phyloP scores from a whole-genome alignment of 2,797 vertebrate species.

The Tragelaphus eurycerus region DNA sequence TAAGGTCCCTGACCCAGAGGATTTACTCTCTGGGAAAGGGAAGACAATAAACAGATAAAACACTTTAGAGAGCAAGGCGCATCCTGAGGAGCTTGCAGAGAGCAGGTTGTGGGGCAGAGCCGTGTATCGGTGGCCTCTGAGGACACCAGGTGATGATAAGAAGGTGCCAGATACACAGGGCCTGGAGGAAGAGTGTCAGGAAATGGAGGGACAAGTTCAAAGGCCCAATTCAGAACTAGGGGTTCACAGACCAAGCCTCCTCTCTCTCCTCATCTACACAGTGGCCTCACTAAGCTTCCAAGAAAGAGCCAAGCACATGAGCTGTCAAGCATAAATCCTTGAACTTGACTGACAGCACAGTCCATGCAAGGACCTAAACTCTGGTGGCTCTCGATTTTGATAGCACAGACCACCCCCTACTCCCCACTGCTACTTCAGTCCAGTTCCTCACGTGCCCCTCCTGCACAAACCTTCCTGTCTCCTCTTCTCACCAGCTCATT shows the following conservation, averaged over 20 bases:
- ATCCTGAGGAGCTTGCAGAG: not conserved
- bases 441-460: fast-evolving
- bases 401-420: fast-evolving
- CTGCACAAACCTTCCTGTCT: not conserved
- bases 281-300: not conserved
- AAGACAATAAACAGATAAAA: not conserved
- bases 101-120: not conserved
- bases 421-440: not conserved
- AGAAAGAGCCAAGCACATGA: fast-evolving
- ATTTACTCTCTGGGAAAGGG: not conserved
- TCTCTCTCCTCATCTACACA: not conserved
- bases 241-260: not conserved
- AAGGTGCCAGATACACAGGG: not conserved
- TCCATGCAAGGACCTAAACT: fast-evolving
- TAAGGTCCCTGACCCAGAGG: not conserved
- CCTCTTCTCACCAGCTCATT: not conserved
- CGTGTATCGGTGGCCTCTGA: not conserved
- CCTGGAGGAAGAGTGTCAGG: not conserved
- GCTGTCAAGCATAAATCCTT: fast-evolving
- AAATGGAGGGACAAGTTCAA: not conserved
- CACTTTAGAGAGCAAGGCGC: not conserved
- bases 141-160: fast-evolving
- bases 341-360: not conserved
- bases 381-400: not conserved
- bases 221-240: fast-evolving